Evolutionary conservation across 2,797 vertebrate species (phyloP).

Genomic region (Podarcis siculus): DNA sequence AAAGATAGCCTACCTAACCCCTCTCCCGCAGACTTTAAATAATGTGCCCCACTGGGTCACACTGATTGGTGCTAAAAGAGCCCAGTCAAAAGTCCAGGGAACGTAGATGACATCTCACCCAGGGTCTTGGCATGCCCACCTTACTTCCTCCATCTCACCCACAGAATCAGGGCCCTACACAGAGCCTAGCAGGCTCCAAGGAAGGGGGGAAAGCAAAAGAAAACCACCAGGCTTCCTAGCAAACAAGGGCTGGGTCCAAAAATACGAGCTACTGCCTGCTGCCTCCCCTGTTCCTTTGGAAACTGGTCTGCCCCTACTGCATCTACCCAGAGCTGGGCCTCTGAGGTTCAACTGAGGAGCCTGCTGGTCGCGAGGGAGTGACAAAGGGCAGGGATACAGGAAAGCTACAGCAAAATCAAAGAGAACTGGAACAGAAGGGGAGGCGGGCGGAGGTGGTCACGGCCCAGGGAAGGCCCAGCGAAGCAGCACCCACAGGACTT

Average conservation of each 20-base stretch:
- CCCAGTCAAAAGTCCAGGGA: background rate
- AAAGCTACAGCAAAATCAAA: background rate
- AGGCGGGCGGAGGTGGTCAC: background rate
- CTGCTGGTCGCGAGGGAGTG: background rate
- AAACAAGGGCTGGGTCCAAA: background rate
- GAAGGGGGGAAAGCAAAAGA: background rate
- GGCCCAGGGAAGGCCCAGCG: background rate
- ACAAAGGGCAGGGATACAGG: background rate
- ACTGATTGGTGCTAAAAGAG: background rate
- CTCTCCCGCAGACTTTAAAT: background rate
- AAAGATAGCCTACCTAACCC: background rate
- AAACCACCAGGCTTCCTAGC: background rate
- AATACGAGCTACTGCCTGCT: background rate
- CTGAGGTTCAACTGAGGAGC: background rate
- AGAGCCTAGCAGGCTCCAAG: background rate
- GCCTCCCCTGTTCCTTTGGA: background rate
- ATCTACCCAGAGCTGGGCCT: background rate
- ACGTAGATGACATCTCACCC: background rate
- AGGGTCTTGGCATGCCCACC: background rate
- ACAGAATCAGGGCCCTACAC: background rate
- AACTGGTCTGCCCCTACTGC: background rate
- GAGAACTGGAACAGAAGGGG: constrained; percentile 29
- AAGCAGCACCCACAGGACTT: background rate
- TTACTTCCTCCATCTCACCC: background rate
- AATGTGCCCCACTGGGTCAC: background rate